Base-by-base conservation (phyloP, 2,113 vertebrate genomes). In the Scolopax mira region DNA sequence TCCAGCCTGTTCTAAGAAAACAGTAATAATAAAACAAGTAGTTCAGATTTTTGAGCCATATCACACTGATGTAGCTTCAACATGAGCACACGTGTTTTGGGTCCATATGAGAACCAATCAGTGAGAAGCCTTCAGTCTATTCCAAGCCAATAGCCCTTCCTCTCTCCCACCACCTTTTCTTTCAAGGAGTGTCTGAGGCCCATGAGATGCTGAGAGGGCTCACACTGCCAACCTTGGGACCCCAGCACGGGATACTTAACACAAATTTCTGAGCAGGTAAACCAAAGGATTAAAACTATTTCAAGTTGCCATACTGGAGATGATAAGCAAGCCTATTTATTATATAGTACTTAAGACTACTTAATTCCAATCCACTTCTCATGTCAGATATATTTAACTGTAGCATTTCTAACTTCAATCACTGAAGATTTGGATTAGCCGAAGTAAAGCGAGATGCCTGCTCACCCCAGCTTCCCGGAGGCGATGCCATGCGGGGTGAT, bases 311-410 rank as follows among this genome's bases (percentile, higher is more conserved):
- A 62, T 31, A 65, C 1, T 61, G 55, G 89, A 72, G 87, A 86
- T 11, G 37, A 93, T 77, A 95, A 82, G 89, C 17, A 15, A 85
- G 67, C 27, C 82, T 80, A 79, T 89, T 94, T 90, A 93, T 89
- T 78, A 42, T 31, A 46, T 19, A 60, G 51, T 19, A 51, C 35
- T 90, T 91, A 79, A 71, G 60, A 70, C 81, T 79, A 41, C 90
- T 91, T 94, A 96, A 79, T 88, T 89, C 78, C 90, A 85, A 89
- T 93, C 88, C 96, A 85, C 65, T 89, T 78, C 79, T 73, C 85
- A 11, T 7, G 84, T 81, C 93, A 87, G 84, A 91, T 85, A 3
- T 39, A 84, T 92, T 94, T 94, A 93, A 94, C 91, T 8, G 57
- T 6, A 49, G 81, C 21, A 1, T 83, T 95, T 88, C 85, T 91